Evolutionary conservation across 1,140 invertebrate species (phyloP), one percentile per base, ranked within the genome.

Genomic region (Trichonephila clavipes): DNA sequence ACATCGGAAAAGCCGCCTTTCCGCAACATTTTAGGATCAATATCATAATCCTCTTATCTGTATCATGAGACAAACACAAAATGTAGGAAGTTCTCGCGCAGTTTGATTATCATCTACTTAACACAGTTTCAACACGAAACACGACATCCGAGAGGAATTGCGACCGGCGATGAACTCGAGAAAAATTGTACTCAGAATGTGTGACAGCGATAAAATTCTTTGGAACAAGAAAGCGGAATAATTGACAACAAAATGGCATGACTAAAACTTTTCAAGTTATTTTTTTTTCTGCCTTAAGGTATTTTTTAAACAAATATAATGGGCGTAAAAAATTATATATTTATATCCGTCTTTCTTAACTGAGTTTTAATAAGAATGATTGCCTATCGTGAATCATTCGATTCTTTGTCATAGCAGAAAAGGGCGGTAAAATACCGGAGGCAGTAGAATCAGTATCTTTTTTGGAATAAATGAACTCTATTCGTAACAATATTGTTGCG

Each of bases 21-120:
- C 72, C 34, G 72, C 28, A 34, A 24, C 66, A 24, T 24, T 69
- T 69, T 6, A 18, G 18, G 3, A 66, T 66, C 64, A 21, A 18
- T 66, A 66, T n/a, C 16, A 72, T 77, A 77, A 77, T 77, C 72
- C 72, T 19, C 72, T 77, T 34, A 77, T 77, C 72, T 18, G 28
- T 7, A 34, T 28, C 72, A 77, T 10, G 72, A 40, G 24, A 77
- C 34, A 40, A 40, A 40, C 14, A 19, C 18, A 34, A 34, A 28
- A 40, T 69, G 14, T 40, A 40, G 72, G 72, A 77, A 77, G 72
- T 77, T 77, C 72, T 77, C 14, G 34, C 0, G 34, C 28, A 6
- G 3, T 34, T 6, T 28, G 28, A 77, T 77, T 77, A 77, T 34
- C 14, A 77, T 77, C 72, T 40, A 28, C 72, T 77, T 77, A 77